These are phyloP conservation scores for Volucella bombylans DNA, from an alignment of 2,888 invertebrate genomes.

Conservation along the genomic window DNA sequence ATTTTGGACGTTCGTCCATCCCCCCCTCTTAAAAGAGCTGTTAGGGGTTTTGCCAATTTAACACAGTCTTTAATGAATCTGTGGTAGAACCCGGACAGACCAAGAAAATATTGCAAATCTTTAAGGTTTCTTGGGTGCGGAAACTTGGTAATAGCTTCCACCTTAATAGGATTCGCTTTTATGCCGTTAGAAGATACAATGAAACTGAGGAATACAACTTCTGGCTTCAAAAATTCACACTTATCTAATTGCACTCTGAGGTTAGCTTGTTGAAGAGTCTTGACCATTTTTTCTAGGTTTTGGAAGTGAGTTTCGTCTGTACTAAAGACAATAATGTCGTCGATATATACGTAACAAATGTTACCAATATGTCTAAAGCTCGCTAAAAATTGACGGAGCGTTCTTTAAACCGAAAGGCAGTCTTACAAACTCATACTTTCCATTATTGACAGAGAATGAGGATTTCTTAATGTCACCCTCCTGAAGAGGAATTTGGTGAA, in stretches of 20 bases:
- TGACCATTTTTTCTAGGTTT: conserved; percentile 50
- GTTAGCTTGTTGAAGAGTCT: conserved; percentile 27
- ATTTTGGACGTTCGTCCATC: not conserved
- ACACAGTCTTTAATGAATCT: not conserved
- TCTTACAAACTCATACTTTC: conserved; percentile 43
- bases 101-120: conserved; percentile 39
- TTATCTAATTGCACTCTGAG: conserved; percentile 58
- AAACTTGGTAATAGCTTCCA: conserved; percentile 39
- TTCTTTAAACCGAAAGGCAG: conserved; percentile 55
- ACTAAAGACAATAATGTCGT: conserved; percentile 56
- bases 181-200: conserved; percentile 51
- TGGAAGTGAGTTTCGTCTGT: conserved; percentile 27
- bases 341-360: conserved; percentile 47
- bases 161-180: conserved; percentile 49
- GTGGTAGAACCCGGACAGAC: conserved; percentile 32
- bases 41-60: no score
- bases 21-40: no score
- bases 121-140: no score
- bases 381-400: conserved; percentile 39
- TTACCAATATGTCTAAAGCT: conserved; percentile 29
- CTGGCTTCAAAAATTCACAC: conserved; percentile 47
- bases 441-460: conserved; percentile 37
- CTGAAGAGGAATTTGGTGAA: conserved; percentile 52
- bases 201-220: conserved; percentile 61
- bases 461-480: conserved; percentile 38